phyloP scores from a whole-genome alignment of 1,140 invertebrate species.

The Diachasma alloeum region DNA sequence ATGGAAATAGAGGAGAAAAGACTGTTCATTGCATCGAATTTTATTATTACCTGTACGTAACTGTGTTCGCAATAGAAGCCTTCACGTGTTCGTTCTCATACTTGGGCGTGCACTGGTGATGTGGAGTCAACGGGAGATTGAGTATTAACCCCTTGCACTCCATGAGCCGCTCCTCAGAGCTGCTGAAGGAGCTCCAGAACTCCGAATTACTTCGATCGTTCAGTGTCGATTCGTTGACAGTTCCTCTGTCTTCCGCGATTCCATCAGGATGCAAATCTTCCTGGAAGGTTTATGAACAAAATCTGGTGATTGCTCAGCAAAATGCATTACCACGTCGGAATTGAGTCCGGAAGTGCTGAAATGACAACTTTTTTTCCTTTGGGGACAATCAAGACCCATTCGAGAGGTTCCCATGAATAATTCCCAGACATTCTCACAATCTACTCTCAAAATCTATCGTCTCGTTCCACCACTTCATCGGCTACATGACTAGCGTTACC shows the following conservation, averaged over 20 bases:
- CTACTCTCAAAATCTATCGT: too few species aligned
- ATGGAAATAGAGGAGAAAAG: too few species aligned
- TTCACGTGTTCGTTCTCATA: constrained; percentile 56
- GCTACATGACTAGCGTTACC: constrained; percentile 48
- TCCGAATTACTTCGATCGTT: constrained; percentile 78
- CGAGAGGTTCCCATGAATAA: too few species aligned
- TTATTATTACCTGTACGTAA: constrained; percentile 71
- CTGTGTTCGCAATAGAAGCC: constrained; percentile 69
- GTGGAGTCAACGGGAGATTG: constrained; percentile 74
- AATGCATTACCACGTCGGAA: too few species aligned
- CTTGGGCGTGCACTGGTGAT: constrained; percentile 65
- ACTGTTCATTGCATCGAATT: too few species aligned
- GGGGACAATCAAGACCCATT: too few species aligned
- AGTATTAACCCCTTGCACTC: constrained; percentile 78
- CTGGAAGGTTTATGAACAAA: constrained; percentile 20
- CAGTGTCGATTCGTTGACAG: constrained; percentile 69
- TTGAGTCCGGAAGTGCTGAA: too few species aligned
- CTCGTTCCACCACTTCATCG: too few species aligned
- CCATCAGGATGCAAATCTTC: constrained; percentile 66
- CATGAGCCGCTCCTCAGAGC: constrained; percentile 77
- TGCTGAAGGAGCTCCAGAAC: constrained; percentile 82
- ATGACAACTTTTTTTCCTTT: too few species aligned
- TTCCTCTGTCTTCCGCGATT: constrained; percentile 70
- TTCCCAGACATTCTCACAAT: too few species aligned
- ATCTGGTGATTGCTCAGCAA: too few species aligned